Evolutionary conservation across 2,113 vertebrate genomes (phyloP).

Genomic region (Lepidothrix coronata): DNA sequence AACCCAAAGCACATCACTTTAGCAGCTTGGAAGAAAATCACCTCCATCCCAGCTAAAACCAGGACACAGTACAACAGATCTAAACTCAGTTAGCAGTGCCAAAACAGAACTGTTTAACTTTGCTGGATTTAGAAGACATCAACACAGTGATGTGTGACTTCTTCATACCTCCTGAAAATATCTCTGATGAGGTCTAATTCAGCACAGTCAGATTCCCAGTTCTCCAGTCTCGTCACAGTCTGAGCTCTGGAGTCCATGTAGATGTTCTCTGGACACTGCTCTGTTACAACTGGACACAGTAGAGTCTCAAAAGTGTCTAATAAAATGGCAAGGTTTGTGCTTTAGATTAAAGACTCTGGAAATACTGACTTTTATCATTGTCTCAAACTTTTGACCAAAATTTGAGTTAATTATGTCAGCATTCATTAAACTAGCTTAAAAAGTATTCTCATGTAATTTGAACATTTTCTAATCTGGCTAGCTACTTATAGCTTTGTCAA

Average conservation of each 20-base stretch:
- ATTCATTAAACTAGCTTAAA: background rate
- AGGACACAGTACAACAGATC: background rate
- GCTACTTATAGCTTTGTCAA: background rate
- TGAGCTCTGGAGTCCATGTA: fast-evolving
- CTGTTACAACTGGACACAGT: background rate
- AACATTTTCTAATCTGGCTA: background rate
- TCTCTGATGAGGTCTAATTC: background rate
- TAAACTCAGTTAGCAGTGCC: background rate
- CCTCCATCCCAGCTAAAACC: background rate
- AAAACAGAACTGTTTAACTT: background rate
- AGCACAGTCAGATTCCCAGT: background rate
- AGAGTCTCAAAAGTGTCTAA: background rate
- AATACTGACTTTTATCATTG: background rate
- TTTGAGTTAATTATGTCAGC: background rate
- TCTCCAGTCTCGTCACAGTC: background rate
- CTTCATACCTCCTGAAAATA: background rate
- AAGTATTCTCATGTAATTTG: background rate
- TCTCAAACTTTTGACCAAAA: background rate
- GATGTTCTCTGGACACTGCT: background rate
- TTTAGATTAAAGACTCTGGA: background rate
- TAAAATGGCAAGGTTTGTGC: background rate
- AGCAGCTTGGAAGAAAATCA: background rate
- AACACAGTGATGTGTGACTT: background rate
- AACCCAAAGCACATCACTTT: background rate
- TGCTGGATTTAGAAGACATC: background rate